phyloP scores from a whole-genome alignment of 2,888 invertebrate genomes.

The Drosophila cognata region DNA sequence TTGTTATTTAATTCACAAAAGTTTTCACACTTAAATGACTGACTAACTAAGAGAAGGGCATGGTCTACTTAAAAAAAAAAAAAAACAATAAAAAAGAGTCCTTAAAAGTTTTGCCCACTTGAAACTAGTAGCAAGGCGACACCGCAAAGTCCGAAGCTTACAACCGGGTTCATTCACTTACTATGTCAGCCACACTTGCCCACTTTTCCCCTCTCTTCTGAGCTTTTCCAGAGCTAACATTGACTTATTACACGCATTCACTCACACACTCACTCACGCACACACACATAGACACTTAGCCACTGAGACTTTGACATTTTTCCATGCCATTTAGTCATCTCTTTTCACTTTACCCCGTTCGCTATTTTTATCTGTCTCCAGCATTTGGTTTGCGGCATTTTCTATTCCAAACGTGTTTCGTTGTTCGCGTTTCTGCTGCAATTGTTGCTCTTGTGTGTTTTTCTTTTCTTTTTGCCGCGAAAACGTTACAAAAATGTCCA shows the following conservation, averaged over 20 bases:
- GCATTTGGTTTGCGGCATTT: slow-evolving; percentile 62
- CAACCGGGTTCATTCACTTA: slow-evolving; percentile 50
- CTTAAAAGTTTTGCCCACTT: slow-evolving; percentile 28
- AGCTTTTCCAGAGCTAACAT: slow-evolving; percentile 2
- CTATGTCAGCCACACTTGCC: background rate
- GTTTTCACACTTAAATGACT: slow-evolving; percentile 29
- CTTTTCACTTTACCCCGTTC: background rate
- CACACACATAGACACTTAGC: slow-evolving; percentile 15
- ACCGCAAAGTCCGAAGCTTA: slow-evolving; percentile 37
- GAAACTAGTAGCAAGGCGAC: slow-evolving; percentile 33
- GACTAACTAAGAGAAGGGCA: slow-evolving; percentile 34
- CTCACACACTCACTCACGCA: slow-evolving; percentile 5
- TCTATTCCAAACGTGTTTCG: slow-evolving; percentile 57
- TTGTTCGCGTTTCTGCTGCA: slow-evolving; percentile 25
- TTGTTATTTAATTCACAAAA: background rate
- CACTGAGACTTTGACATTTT: slow-evolving; percentile 60
- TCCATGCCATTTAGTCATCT: slow-evolving; percentile 59
- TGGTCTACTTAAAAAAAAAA: slow-evolving; percentile 10
- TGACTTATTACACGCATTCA: slow-evolving; percentile 55
- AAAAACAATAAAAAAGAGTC: slow-evolving; percentile 16
- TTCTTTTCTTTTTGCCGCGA: slow-evolving; percentile 30
- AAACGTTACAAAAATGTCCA: slow-evolving; percentile 63
- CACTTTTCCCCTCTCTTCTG: background rate
- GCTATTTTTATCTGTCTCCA: slow-evolving; percentile 51
- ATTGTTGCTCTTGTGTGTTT: slow-evolving; percentile 15